Base-by-base conservation (phyloP, 2,888 invertebrate genomes). In the Nemurella pictetii region DNA sequence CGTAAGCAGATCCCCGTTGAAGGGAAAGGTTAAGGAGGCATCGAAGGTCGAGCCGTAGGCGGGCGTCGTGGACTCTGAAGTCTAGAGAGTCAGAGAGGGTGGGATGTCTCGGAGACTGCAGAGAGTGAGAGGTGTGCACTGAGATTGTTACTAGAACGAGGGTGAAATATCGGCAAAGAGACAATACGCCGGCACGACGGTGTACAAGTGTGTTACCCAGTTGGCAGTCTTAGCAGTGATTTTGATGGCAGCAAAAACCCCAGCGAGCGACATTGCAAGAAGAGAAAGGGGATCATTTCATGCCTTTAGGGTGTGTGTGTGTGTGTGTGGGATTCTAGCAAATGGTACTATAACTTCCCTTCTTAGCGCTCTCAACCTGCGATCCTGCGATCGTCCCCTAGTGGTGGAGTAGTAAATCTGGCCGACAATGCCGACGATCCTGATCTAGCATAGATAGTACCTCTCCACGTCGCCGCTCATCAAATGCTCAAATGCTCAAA, bases 281-380 rank as follows among this genome's bases (percentile, higher is more conserved):
- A 55, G 55, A 55, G 55, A 55, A 55, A 55, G 55, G 55, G 55
- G 55, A 55, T 55, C 55, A 55, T 55, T 55, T 55, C 55, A 55
- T 55, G 55, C 55, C 55, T 55, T 55, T 81, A 25, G 27, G 85
- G 75, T 74, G 74, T 27, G 82, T 26, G 82, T 25, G 30, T n/a
- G 30, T 36, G 26, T 80, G 78, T 83, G 85, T 85, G 83, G 80
- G 83, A 83, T 72, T 78, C 74, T 12, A 80, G 83, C 85, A 85
- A 85, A 83, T 85, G 85, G 83, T 78, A 78, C 78, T 85, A 83
- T 83, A 85, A 80, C 83, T 85, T 83, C 72, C 80, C 82, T 82
- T 55, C 73, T 82, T 82, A 82, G 55, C 82, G 55, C 27, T 82
- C 29, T 55, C 82, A 78, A 78, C 78, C 28, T 78, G 29, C 78